Evolutionary conservation across 1,140 invertebrate genomes (phyloP).

Genomic region (Zaprionus davidi): DNA sequence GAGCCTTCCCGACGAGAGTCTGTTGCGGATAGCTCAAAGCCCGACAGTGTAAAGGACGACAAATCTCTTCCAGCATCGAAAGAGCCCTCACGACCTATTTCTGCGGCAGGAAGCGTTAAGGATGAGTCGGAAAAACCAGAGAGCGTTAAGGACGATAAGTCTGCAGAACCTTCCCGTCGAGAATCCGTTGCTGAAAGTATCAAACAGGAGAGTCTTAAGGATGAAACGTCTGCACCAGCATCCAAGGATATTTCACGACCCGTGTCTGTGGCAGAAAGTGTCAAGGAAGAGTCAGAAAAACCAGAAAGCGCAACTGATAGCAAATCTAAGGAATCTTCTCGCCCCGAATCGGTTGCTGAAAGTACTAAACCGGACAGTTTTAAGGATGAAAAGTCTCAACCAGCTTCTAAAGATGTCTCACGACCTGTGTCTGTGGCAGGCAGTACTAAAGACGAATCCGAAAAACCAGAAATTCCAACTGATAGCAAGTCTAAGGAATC

Average conservation of each 20-base stretch:
- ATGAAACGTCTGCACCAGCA: constrained; percentile 35
- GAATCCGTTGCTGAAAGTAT: constrained; percentile 31
- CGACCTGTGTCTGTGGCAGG: constrained; percentile 11
- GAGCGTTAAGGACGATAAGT: constrained; percentile 16
- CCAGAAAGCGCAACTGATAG: not conserved
- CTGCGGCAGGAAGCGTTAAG: constrained; percentile 34
- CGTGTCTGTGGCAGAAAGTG: constrained; percentile 9
- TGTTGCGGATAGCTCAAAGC: constrained; percentile 12
- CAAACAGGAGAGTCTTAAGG: constrained; percentile 13
- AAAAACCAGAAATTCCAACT: constrained; percentile 24
- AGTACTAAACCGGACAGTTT: not conserved
- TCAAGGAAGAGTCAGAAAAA: constrained; percentile 17
- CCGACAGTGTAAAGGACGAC: constrained; percentile 31
- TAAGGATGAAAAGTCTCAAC: not conserved
- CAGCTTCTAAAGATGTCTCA: constrained; percentile 1
- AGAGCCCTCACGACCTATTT: constrained; percentile 36
- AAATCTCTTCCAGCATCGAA: constrained; percentile 28
- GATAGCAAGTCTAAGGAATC: constrained; percentile 36
- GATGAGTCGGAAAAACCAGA: constrained; percentile 19
- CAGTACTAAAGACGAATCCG: constrained; percentile 31
- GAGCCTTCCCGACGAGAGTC: constrained; percentile 29
- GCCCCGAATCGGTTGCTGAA: constrained; percentile 41
- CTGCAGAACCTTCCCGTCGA: constrained; percentile 36
- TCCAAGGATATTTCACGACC: constrained; percentile 21
- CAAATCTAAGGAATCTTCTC: constrained; percentile 25